Evolutionary conservation across 1,140 invertebrate species (phyloP).

Genomic region (Bemisia tabaci): DNA sequence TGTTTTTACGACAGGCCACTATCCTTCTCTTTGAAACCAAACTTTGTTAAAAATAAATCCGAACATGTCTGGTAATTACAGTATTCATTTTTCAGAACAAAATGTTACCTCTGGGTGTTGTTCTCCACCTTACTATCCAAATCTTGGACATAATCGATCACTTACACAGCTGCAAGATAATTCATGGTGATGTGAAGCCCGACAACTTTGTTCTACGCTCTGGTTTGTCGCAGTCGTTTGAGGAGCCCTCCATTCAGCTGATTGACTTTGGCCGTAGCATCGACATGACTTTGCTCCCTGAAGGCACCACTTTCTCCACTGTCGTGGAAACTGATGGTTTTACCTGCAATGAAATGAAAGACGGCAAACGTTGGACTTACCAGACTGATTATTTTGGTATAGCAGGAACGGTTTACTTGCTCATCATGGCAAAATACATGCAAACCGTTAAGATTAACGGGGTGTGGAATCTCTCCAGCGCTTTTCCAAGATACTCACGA

Average conservation of each 20-base stretch:
- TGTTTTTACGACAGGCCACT: too few relatives aligned
- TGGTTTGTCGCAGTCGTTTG: slow-evolving; percentile 32
- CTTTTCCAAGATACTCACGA: slow-evolving; percentile 51
- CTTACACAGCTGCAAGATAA: slow-evolving; percentile 76
- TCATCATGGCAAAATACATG: slow-evolving; percentile 80
- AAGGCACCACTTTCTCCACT: slow-evolving; percentile 60
- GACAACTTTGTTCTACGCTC: slow-evolving; percentile 76
- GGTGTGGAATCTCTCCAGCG: slow-evolving; percentile 49
- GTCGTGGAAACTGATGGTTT: slow-evolving; percentile 59
- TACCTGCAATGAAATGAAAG: slow-evolving; percentile 76
- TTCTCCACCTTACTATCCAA: slow-evolving; percentile 8
- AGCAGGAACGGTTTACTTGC: slow-evolving; percentile 68
- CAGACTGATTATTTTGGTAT: slow-evolving; percentile 83
- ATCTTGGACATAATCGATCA: slow-evolving; percentile 45
- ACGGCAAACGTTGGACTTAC: slow-evolving; percentile 77
- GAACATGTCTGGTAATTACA: too few relatives aligned
- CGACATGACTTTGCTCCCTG: slow-evolving; percentile 72
- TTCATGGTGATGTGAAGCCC: slow-evolving; percentile 94
- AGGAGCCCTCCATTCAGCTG: slow-evolving; percentile 49
- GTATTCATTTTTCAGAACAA: background rate
- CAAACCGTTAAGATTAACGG: slow-evolving; percentile 50
- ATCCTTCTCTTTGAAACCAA: too few relatives aligned
- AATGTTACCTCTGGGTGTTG: slow-evolving; percentile 4
- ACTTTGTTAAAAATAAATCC: too few relatives aligned
- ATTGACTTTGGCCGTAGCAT: slow-evolving; percentile 81